Base-by-base conservation (phyloP, 2,797 vertebrate species). In the Catharus ustulatus region DNA sequence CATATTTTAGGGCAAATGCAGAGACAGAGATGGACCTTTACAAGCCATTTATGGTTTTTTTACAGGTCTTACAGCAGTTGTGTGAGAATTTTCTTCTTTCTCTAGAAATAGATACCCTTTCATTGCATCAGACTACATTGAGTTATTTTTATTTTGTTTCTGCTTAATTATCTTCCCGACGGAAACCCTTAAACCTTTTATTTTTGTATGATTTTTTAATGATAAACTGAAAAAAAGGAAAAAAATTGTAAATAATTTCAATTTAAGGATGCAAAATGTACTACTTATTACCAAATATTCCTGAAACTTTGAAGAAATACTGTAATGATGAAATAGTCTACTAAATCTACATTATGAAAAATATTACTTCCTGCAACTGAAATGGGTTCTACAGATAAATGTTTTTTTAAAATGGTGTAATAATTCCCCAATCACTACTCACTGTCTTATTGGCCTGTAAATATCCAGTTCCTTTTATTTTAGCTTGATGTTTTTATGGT, bases 391-490 rank as follows among this genome's bases (percentile, higher is more conserved):
- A 5, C 1, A 46, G 17, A 3, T 42, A 55, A 36, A 18, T 7
- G 3, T 10, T 4, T 55, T 55, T 59, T 43, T 11, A 5, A 51
- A 82, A 51, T 10, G 0, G 0, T 69, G 11, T n/a, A 69, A 48
- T 42, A 72, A 38, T 48, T 59, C 21, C 16, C 32, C 6, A 49
- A 63, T 42, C 22, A 22, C 17, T 88, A 20, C 10, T 51, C 2
- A 27, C 8, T 61, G 7, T 63, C 34, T 73, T 27, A 13, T 51
- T 27, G 5, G 54, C 13, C 15, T n/a, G 40, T 26, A 54, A 43
- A 54, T 29, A 51, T 43, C 1, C 19, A 19, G 14, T 49, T 84
- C 4, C 8, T 84, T 42, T 66, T 36, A 42, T 32, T n/a, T 83
- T 85, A 36, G 2, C 58, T 66, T 58, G 4, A 15, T 32, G 3